Base-by-base conservation (phyloP, 2,888 invertebrate genomes). In the Salticus scenicus region DNA sequence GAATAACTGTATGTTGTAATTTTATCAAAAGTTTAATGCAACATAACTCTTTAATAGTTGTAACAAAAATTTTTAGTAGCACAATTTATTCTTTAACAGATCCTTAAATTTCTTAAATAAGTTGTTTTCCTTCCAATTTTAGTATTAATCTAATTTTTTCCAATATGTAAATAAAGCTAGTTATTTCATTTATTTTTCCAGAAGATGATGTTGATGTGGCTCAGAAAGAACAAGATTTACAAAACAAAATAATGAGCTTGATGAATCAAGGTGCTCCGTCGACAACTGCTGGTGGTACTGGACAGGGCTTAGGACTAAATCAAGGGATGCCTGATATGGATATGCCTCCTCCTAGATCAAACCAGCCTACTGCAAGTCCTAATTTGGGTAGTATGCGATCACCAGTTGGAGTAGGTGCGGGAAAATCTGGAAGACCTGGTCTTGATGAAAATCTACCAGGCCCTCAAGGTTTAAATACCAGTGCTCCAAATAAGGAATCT, bases 141-240 rank as follows among this genome's bases (percentile, higher is more conserved):
- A n/a, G n/a, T n/a, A n/a, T n/a, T n/a, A n/a, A n/a, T n/a, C n/a
- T n/a, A n/a, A n/a, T n/a, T n/a, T 37, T 37, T 37, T 37, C 12
- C 37, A 37, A 37, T 37, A 8, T 37, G 5, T 37, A 37, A 12
- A 8, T 47, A 5, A 47, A 47, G 17, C 17, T 17, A 2, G 47
- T 2, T 5, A 47, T 10, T 47, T 10, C 17, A 47, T n/a, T n/a
- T 17, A 10, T 24, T 72, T 41, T 71, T 27, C 10, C 73, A 85
- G 85, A 79, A 64, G 85, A 79, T 64, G 79, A 79, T 66, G 14
- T 42, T 27, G 85, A 85, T 51, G 79, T 79, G 17, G 66, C 78
- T 17, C 72, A 81, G 27, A 87, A 88, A 30, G 87, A 87, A n/a
- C 88, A 88, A 64, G 88, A 87, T 67, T 82, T 80, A n/a, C 85